Evolutionary conservation across 1,140 invertebrate genomes (phyloP).

Genomic region (Steinernema khuongi): DNA sequence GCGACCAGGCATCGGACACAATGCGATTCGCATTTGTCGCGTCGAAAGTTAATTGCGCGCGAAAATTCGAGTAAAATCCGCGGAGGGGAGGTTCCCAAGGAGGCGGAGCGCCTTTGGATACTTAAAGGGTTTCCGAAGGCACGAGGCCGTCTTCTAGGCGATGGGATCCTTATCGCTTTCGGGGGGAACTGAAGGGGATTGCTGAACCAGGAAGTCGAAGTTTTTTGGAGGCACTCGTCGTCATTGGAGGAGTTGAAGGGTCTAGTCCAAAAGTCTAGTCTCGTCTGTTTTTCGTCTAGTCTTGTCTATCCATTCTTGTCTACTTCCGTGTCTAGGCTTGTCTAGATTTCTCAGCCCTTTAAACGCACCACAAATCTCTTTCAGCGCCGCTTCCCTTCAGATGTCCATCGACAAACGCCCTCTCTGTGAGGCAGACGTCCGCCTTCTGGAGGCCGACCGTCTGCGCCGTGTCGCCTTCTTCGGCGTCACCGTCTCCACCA

Average conservation of each 20-base stretch:
- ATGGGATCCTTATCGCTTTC: too few species aligned
- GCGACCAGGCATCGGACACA: background rate
- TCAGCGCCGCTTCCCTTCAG: background rate
- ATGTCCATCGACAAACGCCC: background rate
- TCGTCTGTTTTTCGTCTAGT: too few species aligned
- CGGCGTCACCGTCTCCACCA: slow-evolving; percentile 35
- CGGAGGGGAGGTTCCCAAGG: background rate
- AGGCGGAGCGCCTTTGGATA: background rate
- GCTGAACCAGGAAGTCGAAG: too few species aligned
- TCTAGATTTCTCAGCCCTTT: too few species aligned
- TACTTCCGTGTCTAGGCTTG: too few species aligned
- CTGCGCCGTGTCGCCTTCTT: slow-evolving; percentile 31
- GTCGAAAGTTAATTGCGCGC: background rate
- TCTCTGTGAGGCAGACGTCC: background rate
- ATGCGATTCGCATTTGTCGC: background rate
- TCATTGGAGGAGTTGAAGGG: too few species aligned
- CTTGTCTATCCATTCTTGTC: too few species aligned
- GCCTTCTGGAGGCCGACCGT: slow-evolving; percentile 20
- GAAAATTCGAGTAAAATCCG: background rate
- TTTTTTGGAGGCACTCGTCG: too few species aligned
- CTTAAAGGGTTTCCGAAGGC: background rate
- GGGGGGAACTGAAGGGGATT: too few species aligned
- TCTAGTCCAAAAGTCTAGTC: too few species aligned
- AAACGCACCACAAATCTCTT: too few species aligned
- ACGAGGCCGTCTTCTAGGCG: too few species aligned